Percentiles rank a stretch among this genome's conserved stretches.
phyloP scores from a whole-genome alignment of 2,888 invertebrate species.

The Campopleginae sp. region DNA sequence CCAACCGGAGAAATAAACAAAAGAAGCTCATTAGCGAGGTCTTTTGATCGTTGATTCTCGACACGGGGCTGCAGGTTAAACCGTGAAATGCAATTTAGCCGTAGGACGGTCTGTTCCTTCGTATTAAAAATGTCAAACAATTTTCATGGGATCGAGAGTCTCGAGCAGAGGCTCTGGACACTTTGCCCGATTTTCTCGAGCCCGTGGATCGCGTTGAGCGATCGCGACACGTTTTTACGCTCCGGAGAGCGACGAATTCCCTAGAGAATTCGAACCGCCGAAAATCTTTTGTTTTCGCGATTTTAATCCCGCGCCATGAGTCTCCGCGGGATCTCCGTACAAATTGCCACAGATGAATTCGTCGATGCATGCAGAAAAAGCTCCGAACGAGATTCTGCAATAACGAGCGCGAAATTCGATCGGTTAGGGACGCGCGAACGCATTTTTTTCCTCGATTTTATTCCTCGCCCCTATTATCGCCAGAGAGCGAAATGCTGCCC shows the following conservation, averaged over 20 bases:
- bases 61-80: conserved; percentile 72
- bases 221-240: background rate
- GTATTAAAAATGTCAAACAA: conserved; percentile 73
- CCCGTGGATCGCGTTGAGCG: conserved; percentile 57
- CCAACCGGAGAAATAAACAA: conserved; percentile 81
- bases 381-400: conserved; percentile 39
- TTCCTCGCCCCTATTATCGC: conserved; percentile 66
- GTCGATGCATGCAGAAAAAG: conserved; percentile 1
- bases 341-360: background rate
- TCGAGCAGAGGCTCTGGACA: conserved; percentile 24
- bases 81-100: conserved; percentile 81
- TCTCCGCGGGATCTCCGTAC: conserved; percentile 16
- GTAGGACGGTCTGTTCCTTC: conserved; percentile 70
- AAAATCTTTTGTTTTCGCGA: conserved; percentile 9
- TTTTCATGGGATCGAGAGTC: conserved; percentile 62
- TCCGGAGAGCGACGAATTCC: background rate
- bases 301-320: conserved; percentile 19
- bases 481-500: conserved; percentile 67
- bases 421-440: conserved; percentile 51
- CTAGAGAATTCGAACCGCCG: background rate
- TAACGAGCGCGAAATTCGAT: conserved; percentile 69
- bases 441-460: conserved; percentile 59
- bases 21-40: conserved; percentile 78
- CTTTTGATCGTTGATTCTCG: conserved; percentile 75
- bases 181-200: conserved; percentile 36